Percentiles rank a stretch among this genome's conserved stretches.
These are phyloP conservation scores for Liasis olivaceus DNA, from an alignment of 2,797 vertebrate genomes.

Conservation along the genomic window DNA sequence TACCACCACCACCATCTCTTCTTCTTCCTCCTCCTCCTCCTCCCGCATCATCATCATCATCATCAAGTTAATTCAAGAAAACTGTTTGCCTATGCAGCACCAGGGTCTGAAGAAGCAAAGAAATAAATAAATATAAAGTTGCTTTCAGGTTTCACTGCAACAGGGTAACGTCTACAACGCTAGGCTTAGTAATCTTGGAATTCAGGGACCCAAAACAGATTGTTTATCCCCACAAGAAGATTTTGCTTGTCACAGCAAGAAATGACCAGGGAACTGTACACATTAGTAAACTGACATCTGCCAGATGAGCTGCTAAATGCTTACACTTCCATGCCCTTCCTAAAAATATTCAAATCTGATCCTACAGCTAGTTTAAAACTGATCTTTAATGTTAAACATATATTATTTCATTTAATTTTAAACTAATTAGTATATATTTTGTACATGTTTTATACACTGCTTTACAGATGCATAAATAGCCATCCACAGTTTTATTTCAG, in stretches of 20 bases:
- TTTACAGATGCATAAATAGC: neutral
- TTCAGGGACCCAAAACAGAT: neutral
- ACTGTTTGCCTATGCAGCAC: neutral
- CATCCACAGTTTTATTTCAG: neutral
- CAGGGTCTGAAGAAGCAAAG: neutral
- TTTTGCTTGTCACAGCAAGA: neutral
- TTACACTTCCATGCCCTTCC: neutral
- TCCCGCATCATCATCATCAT: neutral
- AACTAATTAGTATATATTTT: neutral
- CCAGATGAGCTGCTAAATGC: neutral
- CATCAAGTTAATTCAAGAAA: neutral
- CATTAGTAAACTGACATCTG: neutral
- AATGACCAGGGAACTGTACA: too few relatives aligned
- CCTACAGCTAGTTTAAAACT: neutral
- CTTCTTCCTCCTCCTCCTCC: neutral
- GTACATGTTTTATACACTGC: neutral
- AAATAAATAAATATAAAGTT: neutral
- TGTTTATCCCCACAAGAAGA: neutral
- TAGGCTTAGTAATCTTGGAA: neutral
- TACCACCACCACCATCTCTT: neutral
- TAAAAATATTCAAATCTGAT: neutral
- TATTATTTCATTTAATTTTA: neutral
- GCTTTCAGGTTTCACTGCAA: neutral
- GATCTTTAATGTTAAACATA: neutral
- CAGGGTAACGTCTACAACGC: neutral